These are phyloP conservation scores for Heliconius ethilla DNA, from an alignment of 2,888 invertebrate genomes.

Conservation along the genomic window DNA sequence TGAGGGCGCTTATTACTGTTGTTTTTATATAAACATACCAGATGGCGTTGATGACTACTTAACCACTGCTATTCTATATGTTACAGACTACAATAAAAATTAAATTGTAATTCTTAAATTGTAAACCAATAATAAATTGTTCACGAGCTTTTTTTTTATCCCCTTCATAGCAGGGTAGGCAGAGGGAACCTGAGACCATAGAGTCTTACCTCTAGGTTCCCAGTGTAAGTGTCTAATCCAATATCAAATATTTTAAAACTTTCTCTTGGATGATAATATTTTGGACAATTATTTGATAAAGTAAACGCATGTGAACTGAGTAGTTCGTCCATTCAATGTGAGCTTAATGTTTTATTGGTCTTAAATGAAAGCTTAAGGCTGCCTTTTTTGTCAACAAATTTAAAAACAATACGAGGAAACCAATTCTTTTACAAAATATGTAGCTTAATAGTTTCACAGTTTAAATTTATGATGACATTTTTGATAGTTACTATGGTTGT, in stretches of 20 bases:
- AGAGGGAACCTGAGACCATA: background rate
- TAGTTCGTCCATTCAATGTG: background rate
- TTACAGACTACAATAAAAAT: background rate
- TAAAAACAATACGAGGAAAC: no score
- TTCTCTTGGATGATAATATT: background rate
- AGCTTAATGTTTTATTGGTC: no score
- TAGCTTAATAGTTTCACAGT: no score
- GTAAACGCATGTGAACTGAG: background rate
- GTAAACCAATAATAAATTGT: background rate
- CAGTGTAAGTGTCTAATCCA: no score
- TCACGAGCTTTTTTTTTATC: background rate
- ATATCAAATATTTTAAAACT: no score
- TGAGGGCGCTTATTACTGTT: constrained; percentile 22
- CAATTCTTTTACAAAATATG: no score
- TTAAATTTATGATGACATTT: no score
- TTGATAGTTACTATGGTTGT: no score
- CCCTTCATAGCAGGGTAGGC: no score
- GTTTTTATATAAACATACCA: constrained; percentile 36
- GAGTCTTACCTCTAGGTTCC: background rate
- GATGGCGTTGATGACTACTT: constrained; percentile 34
- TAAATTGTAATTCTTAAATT: background rate
- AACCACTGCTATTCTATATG: constrained; percentile 1
- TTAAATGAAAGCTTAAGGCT: no score
- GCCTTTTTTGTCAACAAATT: no score
- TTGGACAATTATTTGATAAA: background rate